Evolutionary conservation across 2,888 invertebrate genomes (phyloP).

Genomic region (Tipula confusa): DNA sequence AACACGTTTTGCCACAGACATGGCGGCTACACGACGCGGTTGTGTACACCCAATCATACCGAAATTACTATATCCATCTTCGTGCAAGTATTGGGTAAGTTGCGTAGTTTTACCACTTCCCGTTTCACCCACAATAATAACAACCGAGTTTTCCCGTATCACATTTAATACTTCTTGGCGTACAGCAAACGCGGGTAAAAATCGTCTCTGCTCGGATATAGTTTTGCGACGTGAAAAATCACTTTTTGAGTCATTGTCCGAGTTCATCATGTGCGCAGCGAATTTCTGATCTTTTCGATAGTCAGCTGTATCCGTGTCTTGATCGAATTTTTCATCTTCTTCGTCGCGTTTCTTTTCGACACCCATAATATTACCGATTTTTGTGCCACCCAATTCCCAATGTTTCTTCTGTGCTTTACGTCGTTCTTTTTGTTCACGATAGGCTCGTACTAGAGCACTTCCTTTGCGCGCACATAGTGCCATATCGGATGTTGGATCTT

Average conservation of each 20-base stretch:
- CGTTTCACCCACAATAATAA: slow-evolving; percentile 80
- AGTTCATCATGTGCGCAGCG: slow-evolving; percentile 85
- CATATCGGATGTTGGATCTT: slow-evolving; percentile 97
- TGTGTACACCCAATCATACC: slow-evolving; percentile 98
- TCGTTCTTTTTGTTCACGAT: slow-evolving; percentile 95
- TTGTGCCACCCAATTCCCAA: slow-evolving; percentile 97
- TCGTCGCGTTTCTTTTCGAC: slow-evolving; percentile 77
- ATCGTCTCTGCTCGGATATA: slow-evolving; percentile 81
- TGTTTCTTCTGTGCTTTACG: slow-evolving; percentile 96
- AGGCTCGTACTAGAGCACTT: slow-evolving; percentile 80
- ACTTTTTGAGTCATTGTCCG: slow-evolving; percentile 59
- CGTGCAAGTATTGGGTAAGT: slow-evolving; percentile 93
- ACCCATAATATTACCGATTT: slow-evolving; percentile 86
- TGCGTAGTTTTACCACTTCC: slow-evolving; percentile 84
- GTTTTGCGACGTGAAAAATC: slow-evolving; percentile 85
- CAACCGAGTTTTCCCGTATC: slow-evolving; percentile 87
- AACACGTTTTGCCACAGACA: slow-evolving; percentile 99
- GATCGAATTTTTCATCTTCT: slow-evolving; percentile 61
- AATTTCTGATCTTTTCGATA: slow-evolving; percentile 94
- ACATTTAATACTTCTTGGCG: slow-evolving; percentile 87
- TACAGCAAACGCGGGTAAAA: slow-evolving; percentile 92
- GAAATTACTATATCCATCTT: slow-evolving; percentile 88
- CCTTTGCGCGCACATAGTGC: slow-evolving; percentile 94
- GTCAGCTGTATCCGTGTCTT: slow-evolving; percentile 69
- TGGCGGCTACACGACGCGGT: slow-evolving; percentile 95